phyloP scores from a whole-genome alignment of 2,797 vertebrate genomes.

The Picus viridis region DNA sequence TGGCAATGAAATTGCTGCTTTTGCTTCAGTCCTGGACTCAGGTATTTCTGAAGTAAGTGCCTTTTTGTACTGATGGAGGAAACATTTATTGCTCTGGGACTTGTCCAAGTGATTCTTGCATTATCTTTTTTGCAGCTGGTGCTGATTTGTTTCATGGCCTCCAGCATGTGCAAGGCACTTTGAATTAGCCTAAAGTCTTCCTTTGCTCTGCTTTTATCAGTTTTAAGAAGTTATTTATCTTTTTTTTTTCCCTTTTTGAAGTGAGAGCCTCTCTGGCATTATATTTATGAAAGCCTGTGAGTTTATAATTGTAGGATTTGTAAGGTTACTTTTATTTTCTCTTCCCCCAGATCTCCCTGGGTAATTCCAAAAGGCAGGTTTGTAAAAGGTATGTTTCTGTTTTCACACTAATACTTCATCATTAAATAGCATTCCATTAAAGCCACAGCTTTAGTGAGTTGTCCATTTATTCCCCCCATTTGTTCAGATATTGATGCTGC shows the following conservation, averaged over 20 bases:
- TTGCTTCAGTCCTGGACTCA: conserved; percentile 38
- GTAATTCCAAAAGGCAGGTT: conserved; percentile 75
- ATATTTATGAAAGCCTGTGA: background rate
- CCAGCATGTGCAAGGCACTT: background rate
- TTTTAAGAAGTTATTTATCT: background rate
- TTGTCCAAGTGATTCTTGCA: background rate
- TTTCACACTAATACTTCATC: background rate
- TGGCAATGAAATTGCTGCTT: conserved; percentile 31
- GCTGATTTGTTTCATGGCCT: rapidly evolving
- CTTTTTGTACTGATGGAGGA: background rate
- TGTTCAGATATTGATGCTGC: background rate
- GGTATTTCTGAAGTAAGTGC: conserved; percentile 76
- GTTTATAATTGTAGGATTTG: background rate
- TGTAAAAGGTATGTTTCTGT: conserved; percentile 85
- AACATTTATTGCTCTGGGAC: background rate
- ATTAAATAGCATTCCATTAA: background rate
- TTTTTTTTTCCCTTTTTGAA: background rate
- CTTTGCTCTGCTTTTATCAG: background rate
- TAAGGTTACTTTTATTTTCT: conserved; percentile 42
- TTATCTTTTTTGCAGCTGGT: background rate
- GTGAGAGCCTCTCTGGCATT: background rate
- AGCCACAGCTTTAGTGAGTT: background rate
- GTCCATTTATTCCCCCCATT: background rate
- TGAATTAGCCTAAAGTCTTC: background rate
- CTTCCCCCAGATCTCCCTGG: conserved; percentile 68